Conservation (phyloP, 2,888 invertebrate species). For the Serrognathus titanus region DNA sequence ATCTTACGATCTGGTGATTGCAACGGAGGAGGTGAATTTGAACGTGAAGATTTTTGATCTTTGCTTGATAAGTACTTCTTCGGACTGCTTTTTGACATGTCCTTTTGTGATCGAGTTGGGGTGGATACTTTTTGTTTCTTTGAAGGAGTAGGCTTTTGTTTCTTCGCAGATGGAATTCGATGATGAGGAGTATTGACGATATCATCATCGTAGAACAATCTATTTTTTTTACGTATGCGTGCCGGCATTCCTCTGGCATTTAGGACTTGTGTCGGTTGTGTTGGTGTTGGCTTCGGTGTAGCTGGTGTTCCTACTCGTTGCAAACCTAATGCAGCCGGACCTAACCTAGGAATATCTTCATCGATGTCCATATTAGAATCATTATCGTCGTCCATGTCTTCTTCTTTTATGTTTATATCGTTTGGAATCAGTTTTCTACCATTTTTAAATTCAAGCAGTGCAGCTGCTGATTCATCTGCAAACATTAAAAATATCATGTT, state of each 20-base stretch:
- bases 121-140: constrained; percentile 40
- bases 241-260: constrained; percentile 89
- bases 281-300: constrained; percentile 63
- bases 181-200: constrained; percentile 78
- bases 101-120: constrained; percentile 23
- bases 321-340: constrained; percentile 75
- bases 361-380: constrained; percentile 54
- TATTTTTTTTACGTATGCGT: constrained; percentile 82
- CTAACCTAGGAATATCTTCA: constrained; percentile 68
- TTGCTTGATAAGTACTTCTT: constrained; percentile 19
- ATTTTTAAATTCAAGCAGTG: constrained; percentile 56
- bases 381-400: constrained; percentile 61
- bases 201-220: constrained; percentile 84
- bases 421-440: constrained; percentile 47
- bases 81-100: constrained; percentile 40
- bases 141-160: constrained; percentile 57
- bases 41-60: constrained; percentile 7
- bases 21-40: constrained; percentile 48
- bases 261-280: constrained; percentile 73
- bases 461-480: constrained; percentile 56
- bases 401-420: constrained; percentile 51
- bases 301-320: constrained; percentile 79
- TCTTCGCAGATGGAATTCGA: constrained; percentile 67
- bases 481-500: constrained; percentile 21
- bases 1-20: constrained; percentile 74